Evolutionary conservation across 2,797 vertebrate genomes (phyloP), one percentile per base, ranked within the genome.

Genomic region (Acanthurus lineatus): DNA sequence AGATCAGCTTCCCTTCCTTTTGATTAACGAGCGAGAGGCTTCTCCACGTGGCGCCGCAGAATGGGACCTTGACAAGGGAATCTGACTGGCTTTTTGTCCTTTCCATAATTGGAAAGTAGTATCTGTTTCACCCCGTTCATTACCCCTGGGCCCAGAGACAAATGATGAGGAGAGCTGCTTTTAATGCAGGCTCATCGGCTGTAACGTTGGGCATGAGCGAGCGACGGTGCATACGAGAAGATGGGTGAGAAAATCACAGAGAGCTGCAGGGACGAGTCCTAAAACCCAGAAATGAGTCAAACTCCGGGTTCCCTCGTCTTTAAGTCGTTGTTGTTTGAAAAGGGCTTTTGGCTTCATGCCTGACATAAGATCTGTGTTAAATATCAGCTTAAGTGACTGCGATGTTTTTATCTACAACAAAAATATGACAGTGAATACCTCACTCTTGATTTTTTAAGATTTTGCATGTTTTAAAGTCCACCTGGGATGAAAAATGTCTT

Each of bases 61-160:
- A 73, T 44, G 59, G 75, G 90, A 90, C 91, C 89, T 92, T 94
- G 93, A 92, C 83, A 86, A 69, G 66, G 81, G 87, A 89, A 79
- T 90, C 88, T 77, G 81, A 89, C 89, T 87, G 77, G 89, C 87
- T 92, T 88, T 92, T 92, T 92, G 90, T 94, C 91, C 91, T 92
- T 92, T 90, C 83, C 90, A 92, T 94, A 92, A 95, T 95, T 94
- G 95, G 89, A 92, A 83, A 89, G 88, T 90, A 89, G 35, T 90
- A 92, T 92, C 83, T 90, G 92, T 87, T 92, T 90, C 91, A 88
- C 83, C 88, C 88, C 20, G 69, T 85, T 94, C 91, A 93, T 94
- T 94, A 92, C 89, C 91, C 92, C 73, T 83, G 92, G 89, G 83
- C 74, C 87, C 77, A 9, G 79, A 89, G 92, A 93, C 88, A 92